Conservation (phyloP, 1,140 invertebrate genomes). For the Halesus radiatus region DNA sequence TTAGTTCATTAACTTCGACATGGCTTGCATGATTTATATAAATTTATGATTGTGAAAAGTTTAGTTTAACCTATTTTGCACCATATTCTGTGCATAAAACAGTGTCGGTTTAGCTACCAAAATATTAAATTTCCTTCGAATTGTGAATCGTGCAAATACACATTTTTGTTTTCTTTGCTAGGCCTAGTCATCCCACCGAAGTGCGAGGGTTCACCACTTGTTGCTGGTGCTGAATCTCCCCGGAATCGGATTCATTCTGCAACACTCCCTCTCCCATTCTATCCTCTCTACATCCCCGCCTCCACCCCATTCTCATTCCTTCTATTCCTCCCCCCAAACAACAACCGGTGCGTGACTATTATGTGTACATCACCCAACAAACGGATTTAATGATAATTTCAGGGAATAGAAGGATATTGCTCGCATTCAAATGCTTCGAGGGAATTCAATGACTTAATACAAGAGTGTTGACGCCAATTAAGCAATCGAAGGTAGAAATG, state of each 20-base stretch:
- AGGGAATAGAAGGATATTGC: conserved; percentile 40
- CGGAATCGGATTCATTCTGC: conserved; percentile 24
- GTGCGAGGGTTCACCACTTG: conserved; percentile 46
- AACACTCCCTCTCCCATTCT: conserved; percentile 7
- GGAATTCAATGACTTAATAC: conserved; percentile 50
- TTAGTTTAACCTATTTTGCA: too few relatives aligned
- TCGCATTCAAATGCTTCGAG: conserved; percentile 21
- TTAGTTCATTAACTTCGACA: too few relatives aligned
- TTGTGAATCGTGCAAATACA: not conserved
- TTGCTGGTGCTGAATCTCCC: conserved; percentile 50
- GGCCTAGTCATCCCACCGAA: not conserved
- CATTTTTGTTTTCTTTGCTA: not conserved
- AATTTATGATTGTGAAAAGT: too few relatives aligned
- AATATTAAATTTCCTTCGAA: too few relatives aligned
- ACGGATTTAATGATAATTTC: conserved; percentile 57
- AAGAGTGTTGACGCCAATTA: conserved; percentile 41
- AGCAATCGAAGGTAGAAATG: not conserved
- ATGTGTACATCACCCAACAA: conserved; percentile 53
- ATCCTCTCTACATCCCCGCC: not conserved
- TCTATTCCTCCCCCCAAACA: not conserved
- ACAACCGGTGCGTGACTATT: conserved; percentile 51
- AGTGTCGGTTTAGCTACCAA: too few relatives aligned
- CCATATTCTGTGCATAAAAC: too few relatives aligned
- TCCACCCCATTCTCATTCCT: not conserved
- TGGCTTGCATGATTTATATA: too few relatives aligned